Conservation (phyloP, 2,797 vertebrate species). For the Denticeps clupeoides region DNA sequence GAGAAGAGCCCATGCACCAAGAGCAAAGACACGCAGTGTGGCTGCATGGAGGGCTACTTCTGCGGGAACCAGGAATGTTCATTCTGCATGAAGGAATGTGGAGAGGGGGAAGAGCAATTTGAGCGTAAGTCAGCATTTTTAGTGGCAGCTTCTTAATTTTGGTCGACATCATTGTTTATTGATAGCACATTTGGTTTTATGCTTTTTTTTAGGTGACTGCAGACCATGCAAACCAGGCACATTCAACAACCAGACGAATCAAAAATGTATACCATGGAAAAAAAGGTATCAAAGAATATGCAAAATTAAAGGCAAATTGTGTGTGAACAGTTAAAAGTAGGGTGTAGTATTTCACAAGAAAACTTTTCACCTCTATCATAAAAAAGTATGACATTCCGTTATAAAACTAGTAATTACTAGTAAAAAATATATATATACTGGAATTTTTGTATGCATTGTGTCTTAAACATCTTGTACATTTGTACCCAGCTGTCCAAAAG, state of each 20-base stretch:
- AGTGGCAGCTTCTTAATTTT: background rate
- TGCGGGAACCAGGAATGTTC: constrained; percentile 41
- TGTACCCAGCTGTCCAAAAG: constrained; percentile 40
- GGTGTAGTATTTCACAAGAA: too few relatives aligned
- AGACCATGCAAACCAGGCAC: constrained; percentile 43
- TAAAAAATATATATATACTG: too few relatives aligned
- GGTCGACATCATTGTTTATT: too few relatives aligned
- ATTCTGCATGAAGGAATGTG: constrained; percentile 41
- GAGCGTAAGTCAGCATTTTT: constrained; percentile 31
- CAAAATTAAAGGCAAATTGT: too few relatives aligned
- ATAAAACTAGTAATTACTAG: too few relatives aligned
- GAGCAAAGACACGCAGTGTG: constrained; percentile 43
- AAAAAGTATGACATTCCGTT: too few relatives aligned
- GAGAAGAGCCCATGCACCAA: constrained; percentile 24
- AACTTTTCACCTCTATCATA: too few relatives aligned
- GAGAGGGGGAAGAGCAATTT: constrained; percentile 43
- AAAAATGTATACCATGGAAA: constrained; percentile 48
- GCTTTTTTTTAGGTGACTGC: constrained; percentile 43
- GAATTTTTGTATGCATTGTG: background rate
- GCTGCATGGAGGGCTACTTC: constrained; percentile 37
- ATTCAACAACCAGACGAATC: constrained; percentile 50
- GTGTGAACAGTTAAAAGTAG: too few relatives aligned
- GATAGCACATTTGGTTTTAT: background rate
- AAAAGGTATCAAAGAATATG: too few relatives aligned
- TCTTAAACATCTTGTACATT: background rate